phyloP scores from a whole-genome alignment of 1,140 invertebrate species.

The Oncopeltus fasciatus region DNA sequence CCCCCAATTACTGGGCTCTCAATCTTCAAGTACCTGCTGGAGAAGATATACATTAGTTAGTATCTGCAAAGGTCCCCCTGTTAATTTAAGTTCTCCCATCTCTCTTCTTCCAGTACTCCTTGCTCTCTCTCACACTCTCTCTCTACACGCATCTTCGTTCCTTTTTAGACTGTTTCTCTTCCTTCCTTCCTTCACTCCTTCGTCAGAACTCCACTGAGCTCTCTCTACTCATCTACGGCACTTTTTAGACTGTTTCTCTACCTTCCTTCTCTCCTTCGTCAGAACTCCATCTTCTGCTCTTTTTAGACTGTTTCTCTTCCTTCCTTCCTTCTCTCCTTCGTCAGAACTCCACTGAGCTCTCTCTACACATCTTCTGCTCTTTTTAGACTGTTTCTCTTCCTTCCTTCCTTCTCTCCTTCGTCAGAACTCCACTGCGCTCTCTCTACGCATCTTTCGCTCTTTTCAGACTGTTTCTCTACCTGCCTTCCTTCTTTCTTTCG shows the following conservation, averaged over 20 bases:
- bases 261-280: not conserved
- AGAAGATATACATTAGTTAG: too few species aligned
- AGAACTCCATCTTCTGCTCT: not conserved
- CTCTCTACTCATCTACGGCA: not conserved
- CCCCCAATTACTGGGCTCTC: too few species aligned
- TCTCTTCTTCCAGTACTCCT: not conserved
- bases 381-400: not conserved
- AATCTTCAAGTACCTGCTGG: too few species aligned
- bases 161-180: not conserved
- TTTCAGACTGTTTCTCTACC: not conserved
- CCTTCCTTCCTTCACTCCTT: not conserved
- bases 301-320: not conserved
- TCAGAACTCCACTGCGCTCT: not conserved
- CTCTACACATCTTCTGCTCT: not conserved
- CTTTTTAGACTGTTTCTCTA: not conserved
- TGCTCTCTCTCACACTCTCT: not conserved
- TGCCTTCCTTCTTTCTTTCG: not conserved
- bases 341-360: not conserved
- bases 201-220: not conserved
- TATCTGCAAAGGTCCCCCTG: too few species aligned
- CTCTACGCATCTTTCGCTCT: not conserved
- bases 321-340: not conserved
- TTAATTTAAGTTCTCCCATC: too few species aligned
- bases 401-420: not conserved
- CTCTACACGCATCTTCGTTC: not conserved